phyloP scores from a whole-genome alignment of 2,797 vertebrate genomes.

The Bovichtus variegatus region DNA sequence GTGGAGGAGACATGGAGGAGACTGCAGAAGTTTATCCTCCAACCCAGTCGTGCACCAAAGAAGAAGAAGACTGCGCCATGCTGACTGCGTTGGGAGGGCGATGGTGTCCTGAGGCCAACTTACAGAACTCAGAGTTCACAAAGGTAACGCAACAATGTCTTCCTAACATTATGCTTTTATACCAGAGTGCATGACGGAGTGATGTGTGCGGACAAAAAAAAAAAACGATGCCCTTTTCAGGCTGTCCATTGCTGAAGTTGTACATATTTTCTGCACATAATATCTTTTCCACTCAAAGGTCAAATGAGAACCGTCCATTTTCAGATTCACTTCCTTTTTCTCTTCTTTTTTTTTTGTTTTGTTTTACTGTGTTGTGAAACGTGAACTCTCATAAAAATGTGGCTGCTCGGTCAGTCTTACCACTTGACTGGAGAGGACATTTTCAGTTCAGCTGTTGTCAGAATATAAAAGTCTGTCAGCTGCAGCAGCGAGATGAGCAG shows the following conservation, averaged over 20 bases:
- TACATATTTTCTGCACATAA: slow-evolving; percentile 17
- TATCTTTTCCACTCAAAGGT: slow-evolving; percentile 46
- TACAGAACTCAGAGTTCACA: slow-evolving; percentile 84
- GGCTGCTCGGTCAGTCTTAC: slow-evolving; percentile 30
- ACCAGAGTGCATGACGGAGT: neutral
- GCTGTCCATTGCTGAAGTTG: slow-evolving; percentile 8
- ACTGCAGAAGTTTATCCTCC: slow-evolving; percentile 32
- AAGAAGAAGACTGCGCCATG: slow-evolving; percentile 83
- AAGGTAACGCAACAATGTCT: slow-evolving; percentile 82
- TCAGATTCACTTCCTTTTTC: slow-evolving; percentile 7
- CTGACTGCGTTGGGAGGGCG: slow-evolving; percentile 78
- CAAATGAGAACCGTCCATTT: slow-evolving; percentile 31
- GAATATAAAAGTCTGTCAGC: slow-evolving; percentile 24
- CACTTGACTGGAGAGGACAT: slow-evolving; percentile 37
- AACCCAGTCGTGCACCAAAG: slow-evolving; percentile 65
- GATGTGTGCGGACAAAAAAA: slow-evolving; percentile 20
- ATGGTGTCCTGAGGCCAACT: slow-evolving; percentile 74
- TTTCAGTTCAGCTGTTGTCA: slow-evolving; percentile 38
- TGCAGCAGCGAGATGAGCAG: slow-evolving; percentile 46
- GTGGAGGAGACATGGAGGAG: slow-evolving; percentile 78
- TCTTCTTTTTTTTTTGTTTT: neutral
- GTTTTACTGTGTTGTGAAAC: slow-evolving; percentile 11
- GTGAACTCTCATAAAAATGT: slow-evolving; percentile 43
- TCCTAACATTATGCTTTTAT: slow-evolving; percentile 21
- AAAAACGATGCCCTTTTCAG: slow-evolving; percentile 36